phyloP scores from a whole-genome alignment of 1,140 invertebrate genomes.

The Scaptomyza montana region DNA sequence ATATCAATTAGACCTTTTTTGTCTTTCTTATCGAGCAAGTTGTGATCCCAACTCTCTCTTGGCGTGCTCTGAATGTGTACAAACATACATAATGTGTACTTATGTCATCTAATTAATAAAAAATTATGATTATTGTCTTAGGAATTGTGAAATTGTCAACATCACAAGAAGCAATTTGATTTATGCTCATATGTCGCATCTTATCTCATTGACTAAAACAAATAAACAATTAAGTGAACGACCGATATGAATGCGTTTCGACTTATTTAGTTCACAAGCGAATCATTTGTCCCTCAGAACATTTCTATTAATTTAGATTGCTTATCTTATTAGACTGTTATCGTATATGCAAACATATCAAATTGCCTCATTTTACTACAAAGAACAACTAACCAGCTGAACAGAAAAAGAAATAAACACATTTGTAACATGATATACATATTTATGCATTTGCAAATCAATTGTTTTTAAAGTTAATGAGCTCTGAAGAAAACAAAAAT shows the following conservation, averaged over 20 bases:
- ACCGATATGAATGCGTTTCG: conserved; percentile 25
- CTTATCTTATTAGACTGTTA: background rate
- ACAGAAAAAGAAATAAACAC: background rate
- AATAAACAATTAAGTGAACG: conserved; percentile 39
- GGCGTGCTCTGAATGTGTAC: background rate
- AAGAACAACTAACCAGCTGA: background rate
- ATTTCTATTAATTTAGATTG: background rate
- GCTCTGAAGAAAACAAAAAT: background rate
- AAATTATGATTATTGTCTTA: conserved; percentile 40
- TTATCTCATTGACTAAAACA: conserved; percentile 28
- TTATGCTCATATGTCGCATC: conserved; percentile 25
- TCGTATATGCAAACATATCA: too few species aligned
- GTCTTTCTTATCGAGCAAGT: background rate
- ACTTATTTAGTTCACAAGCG: background rate
- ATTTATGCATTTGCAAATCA: background rate
- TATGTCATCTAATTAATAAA: conserved; percentile 21
- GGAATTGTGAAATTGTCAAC: conserved; percentile 22
- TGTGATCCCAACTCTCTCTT: background rate
- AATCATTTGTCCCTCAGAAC: background rate
- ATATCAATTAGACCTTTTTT: background rate
- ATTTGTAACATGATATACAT: background rate
- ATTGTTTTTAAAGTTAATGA: background rate
- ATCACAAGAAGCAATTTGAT: conserved; percentile 26
- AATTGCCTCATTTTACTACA: too few species aligned
- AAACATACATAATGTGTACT: background rate